phyloP scores from a whole-genome alignment of 1,140 invertebrate genomes.

The Leptinotarsa texana region DNA sequence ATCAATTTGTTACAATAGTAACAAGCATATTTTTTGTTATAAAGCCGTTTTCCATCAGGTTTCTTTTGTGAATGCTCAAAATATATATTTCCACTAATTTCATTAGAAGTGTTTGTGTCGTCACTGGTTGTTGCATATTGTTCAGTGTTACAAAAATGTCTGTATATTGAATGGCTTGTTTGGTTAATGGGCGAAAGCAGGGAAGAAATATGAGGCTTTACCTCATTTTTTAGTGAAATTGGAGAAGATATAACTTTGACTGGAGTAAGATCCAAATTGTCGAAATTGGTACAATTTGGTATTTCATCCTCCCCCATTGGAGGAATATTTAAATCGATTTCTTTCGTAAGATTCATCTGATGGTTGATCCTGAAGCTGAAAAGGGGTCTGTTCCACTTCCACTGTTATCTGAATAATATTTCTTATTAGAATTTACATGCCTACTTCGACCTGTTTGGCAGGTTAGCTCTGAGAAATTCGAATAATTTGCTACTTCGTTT shows the following conservation, averaged over 20 bases:
- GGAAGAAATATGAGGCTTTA: background rate
- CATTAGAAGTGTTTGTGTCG: no score
- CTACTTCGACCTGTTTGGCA: background rate
- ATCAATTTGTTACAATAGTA: background rate
- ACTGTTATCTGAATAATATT: background rate
- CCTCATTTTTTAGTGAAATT: background rate
- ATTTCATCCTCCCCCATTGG: background rate
- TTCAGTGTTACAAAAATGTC: background rate
- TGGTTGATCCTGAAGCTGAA: background rate
- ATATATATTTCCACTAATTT: background rate
- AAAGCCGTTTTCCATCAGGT: background rate
- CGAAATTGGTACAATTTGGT: background rate
- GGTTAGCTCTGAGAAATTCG: background rate
- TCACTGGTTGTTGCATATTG: no score
- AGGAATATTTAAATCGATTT: background rate
- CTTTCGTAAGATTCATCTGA: background rate
- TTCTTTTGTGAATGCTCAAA: background rate
- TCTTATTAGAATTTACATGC: background rate
- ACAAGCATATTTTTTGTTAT: background rate
- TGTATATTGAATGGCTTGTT: background rate
- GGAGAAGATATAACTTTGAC: background rate
- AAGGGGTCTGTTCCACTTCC: background rate
- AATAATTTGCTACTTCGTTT: background rate
- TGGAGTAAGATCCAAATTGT: background rate
- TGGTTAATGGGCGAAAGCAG: background rate